phyloP scores from a whole-genome alignment of 2,797 vertebrate genomes.

The Artibeus jamaicensis region DNA sequence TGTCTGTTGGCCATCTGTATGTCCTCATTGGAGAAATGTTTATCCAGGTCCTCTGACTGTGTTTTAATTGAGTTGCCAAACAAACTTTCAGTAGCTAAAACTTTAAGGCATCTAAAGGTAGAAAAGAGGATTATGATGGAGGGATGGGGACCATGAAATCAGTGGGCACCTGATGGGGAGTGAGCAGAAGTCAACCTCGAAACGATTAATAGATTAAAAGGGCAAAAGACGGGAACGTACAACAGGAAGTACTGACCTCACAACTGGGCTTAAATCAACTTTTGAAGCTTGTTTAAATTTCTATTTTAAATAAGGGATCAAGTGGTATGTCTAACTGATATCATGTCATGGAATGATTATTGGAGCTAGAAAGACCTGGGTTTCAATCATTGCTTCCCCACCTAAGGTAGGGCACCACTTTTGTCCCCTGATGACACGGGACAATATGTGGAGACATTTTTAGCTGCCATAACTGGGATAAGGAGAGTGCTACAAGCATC shows the following conservation, averaged over 20 bases:
- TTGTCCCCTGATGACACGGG: not conserved
- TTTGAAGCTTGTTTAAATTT: not conserved
- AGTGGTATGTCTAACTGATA: not conserved
- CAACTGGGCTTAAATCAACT: not conserved
- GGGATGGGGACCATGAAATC: not conserved
- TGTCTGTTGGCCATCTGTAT: not conserved
- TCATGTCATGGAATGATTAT: not conserved
- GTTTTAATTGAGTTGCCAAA: not conserved
- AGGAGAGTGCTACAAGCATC: not conserved
- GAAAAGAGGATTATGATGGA: not conserved
- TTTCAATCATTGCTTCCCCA: not conserved
- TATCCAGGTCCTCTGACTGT: not conserved
- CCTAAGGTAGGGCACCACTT: not conserved
- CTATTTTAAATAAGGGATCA: not conserved
- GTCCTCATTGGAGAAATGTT: not conserved
- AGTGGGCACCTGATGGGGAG: not conserved
- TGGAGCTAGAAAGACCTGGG: not conserved
- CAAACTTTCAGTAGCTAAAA: not conserved
- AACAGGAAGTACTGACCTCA: not conserved
- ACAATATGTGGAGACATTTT: not conserved
- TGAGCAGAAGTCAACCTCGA: not conserved
- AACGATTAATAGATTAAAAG: not conserved
- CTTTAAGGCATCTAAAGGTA: not conserved
- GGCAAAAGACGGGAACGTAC: not conserved
- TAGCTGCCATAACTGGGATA: not conserved